Evolutionary conservation across 2,888 invertebrate species (phyloP), one percentile per base, ranked within the genome.

Genomic region (Pedicia rivosa): DNA sequence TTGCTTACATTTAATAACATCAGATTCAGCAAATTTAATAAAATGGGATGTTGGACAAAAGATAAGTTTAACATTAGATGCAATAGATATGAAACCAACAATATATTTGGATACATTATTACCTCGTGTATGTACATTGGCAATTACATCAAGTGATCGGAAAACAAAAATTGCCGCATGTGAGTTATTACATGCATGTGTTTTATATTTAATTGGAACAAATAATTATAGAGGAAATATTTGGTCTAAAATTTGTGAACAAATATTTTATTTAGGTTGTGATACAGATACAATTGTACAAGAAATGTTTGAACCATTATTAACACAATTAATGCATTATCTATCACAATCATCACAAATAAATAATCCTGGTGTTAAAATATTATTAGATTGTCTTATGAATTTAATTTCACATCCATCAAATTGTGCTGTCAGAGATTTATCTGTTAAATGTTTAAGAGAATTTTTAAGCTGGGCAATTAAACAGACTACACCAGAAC

Each of bases 401-500:
- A 70, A 76, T 44, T 70, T 72, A 4, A 62, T 79, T 19, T 66
- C 70, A 5, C 67, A 72, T 47, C 62, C 67, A 10, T 63, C 65
- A 1, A 70, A 78, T 51, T 63, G 71, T 2, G 59, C 67, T 2
- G 51, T 78, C 10, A 61, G 77, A 43, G 76, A 78, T 49, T 70
- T 76, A 44, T 67, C 72, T 41, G 69, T 70, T 0, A 53, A 57
- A 27, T 69, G 68, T 49, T 51, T 81, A 12, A 64, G 65, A 14
- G 80, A 79, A 54, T 80, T 75, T 51, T 64, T 77, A 2, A 55
- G 54, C 20, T 79, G 78, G 76, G 67, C 74, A 1, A 66, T 74
- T 27, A 75, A 72, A 46, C 72, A 77, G 48, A 52, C 59, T 0
- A 50, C 52, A 2, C 49, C 55, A 8, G 44, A 49, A 3, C 54